Evolutionary conservation across 2,113 vertebrate genomes (phyloP).

Genomic region (Cynoglossus semilaevis): DNA sequence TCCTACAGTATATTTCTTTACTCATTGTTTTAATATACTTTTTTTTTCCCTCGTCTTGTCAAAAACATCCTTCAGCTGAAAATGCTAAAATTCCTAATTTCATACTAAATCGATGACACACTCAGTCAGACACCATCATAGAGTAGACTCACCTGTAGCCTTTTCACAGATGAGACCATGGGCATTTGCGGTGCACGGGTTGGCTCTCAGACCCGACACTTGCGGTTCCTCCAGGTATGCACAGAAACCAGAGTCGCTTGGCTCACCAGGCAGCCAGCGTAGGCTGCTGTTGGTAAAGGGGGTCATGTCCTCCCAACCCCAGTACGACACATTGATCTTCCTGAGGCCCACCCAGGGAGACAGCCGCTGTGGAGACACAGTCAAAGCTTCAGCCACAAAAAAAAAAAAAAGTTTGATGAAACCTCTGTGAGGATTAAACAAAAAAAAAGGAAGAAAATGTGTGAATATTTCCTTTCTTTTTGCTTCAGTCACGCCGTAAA

Average conservation of each 20-base stretch:
- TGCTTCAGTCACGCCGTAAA: slow-evolving; percentile 10
- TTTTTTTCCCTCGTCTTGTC: too few species aligned
- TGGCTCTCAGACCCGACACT: slow-evolving; percentile 73
- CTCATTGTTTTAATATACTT: too few species aligned
- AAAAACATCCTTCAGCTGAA: too few species aligned
- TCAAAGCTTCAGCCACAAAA: slow-evolving; percentile 7
- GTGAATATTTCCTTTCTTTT: slow-evolving; percentile 2
- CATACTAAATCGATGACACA: background rate
- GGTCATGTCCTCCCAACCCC: slow-evolving; percentile 98
- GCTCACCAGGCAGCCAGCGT: slow-evolving; percentile 88
- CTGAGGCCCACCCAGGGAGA: slow-evolving; percentile 95
- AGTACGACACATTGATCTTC: slow-evolving; percentile 96
- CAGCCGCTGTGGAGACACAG: slow-evolving; percentile 66
- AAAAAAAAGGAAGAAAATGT: background rate
- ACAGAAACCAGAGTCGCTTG: slow-evolving; percentile 94
- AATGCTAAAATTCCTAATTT: too few species aligned
- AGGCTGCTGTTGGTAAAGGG: slow-evolving; percentile 90
- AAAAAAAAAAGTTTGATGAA: too few species aligned
- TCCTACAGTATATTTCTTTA: too few species aligned
- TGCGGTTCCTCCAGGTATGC: slow-evolving; percentile 86
- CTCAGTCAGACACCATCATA: background rate
- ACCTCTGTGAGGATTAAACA: too few species aligned
- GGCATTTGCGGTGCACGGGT: slow-evolving; percentile 85
- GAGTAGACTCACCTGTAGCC: slow-evolving; percentile 76
- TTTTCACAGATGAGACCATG: slow-evolving; percentile 93